These are phyloP conservation scores for Isichthys henryi DNA, from an alignment of 2,113 vertebrate genomes.

Conservation along the genomic window DNA sequence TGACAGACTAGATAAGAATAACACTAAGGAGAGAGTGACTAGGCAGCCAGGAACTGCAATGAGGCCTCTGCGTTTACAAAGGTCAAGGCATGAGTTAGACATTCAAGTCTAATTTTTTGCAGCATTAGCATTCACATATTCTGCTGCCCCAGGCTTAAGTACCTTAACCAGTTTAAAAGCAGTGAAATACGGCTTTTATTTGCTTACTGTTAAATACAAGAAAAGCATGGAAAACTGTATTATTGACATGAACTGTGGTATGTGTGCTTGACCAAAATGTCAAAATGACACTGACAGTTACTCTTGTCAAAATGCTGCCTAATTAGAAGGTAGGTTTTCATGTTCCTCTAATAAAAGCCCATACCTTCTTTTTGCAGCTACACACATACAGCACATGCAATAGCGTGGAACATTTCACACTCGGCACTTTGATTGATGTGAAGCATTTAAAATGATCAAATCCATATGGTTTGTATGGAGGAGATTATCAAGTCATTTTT, in stretches of 20 bases:
- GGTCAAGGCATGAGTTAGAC: not conserved
- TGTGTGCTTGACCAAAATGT: not conserved
- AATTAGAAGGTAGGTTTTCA: not conserved
- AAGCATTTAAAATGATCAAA: not conserved
- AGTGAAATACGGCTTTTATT: not conserved
- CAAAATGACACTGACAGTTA: not conserved
- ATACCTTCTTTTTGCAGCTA: not conserved
- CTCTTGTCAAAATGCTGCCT: not conserved
- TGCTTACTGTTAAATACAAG: not conserved
- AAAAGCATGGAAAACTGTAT: not conserved
- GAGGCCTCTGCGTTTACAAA: not conserved
- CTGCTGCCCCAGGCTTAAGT: not conserved
- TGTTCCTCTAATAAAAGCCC: not conserved
- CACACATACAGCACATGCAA: not conserved
- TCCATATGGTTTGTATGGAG: not conserved
- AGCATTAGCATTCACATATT: not conserved
- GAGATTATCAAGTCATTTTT: not conserved
- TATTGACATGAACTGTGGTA: not conserved
- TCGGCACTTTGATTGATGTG: not conserved
- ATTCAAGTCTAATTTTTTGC: not conserved
- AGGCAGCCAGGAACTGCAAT: not conserved
- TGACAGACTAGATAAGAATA: not conserved
- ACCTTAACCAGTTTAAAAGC: not conserved
- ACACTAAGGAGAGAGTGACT: not conserved
- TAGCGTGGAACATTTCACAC: not conserved